Evolutionary conservation across 2,113 vertebrate genomes (phyloP).

Genomic region (Sylvia atricapilla): DNA sequence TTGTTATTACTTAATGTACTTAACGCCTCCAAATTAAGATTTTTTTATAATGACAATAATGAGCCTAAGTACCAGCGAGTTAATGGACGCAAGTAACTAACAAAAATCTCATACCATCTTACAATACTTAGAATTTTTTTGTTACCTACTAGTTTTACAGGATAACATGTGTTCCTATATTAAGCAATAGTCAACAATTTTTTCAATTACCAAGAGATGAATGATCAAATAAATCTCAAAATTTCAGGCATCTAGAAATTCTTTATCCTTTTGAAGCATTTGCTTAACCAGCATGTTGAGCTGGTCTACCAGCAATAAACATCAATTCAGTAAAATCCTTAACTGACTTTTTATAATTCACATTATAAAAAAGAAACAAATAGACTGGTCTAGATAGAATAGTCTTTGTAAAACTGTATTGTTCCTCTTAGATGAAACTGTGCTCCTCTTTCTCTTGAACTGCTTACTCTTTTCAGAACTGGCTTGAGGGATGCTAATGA

Average conservation of each 20-base stretch:
- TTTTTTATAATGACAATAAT: background rate
- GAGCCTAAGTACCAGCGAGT: background rate
- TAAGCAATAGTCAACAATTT: background rate
- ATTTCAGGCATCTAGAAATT: background rate
- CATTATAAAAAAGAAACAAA: background rate
- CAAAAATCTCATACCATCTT: background rate
- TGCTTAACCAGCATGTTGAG: background rate
- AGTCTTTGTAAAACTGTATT: background rate
- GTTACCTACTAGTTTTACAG: background rate
- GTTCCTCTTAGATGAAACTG: background rate
- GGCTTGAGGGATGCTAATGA: background rate
- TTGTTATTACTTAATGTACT: constrained; percentile 1
- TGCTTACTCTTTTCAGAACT: background rate
- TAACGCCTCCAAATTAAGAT: background rate
- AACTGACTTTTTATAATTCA: background rate
- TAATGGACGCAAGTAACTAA: background rate
- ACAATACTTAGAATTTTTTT: background rate
- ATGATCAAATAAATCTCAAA: background rate
- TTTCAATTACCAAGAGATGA: background rate
- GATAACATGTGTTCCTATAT: background rate
- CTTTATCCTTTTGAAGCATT: background rate
- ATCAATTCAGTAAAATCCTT: background rate
- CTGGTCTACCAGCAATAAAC: background rate
- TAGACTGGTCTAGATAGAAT: background rate
- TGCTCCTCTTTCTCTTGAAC: background rate